Evolutionary conservation across 2,888 invertebrate species (phyloP), one percentile per base, ranked within the genome.

Genomic region (Cheilosia pagana): DNA sequence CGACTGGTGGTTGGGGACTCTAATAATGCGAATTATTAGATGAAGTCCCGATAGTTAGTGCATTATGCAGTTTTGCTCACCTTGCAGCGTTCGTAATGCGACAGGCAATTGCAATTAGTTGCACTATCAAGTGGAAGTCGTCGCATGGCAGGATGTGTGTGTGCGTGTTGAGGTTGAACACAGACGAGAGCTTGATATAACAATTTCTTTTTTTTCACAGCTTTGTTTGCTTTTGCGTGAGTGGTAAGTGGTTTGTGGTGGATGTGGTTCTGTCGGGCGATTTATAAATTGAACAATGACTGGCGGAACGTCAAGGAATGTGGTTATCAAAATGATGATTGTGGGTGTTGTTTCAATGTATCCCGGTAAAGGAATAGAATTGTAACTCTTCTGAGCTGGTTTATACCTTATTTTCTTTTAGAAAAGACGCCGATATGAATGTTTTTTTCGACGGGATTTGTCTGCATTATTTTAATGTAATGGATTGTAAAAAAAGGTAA

Each of bases 1-100:
- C 12, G 35, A 35, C 35, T 35, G 35, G 12, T 35, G 35, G 3
- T 3, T 35, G 35, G 35, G 35, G 35, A 60, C 10, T 43, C 41
- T 71, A 71, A 67, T 82, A 82, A 77, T 82, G 59, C 77, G 59
- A 82, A 65, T 82, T 71, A 82, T 76, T 68, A 71, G 81, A 82
- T 82, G 55, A 67, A 77, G 71, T 82, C 53, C 48, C 19, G 76
- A 81, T 81, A 59, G 63, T 81, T 50, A 63, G 59, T 77, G 59
- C 77, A 76, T 81, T 81, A 81, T 77, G 41, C 53, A 71, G 65
- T 19, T 77, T 59, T n/a, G 45, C 50, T 68, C 62, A 41, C 62
- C 50, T 70, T 35, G 53, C 1, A 50, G 65, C 53, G 45, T 14
- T 63, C 48, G 43, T 72, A 52, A 67, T 28, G 28, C 31, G 67